Conservation (phyloP, 2,797 vertebrate genomes). For the Harpagifer antarcticus region DNA sequence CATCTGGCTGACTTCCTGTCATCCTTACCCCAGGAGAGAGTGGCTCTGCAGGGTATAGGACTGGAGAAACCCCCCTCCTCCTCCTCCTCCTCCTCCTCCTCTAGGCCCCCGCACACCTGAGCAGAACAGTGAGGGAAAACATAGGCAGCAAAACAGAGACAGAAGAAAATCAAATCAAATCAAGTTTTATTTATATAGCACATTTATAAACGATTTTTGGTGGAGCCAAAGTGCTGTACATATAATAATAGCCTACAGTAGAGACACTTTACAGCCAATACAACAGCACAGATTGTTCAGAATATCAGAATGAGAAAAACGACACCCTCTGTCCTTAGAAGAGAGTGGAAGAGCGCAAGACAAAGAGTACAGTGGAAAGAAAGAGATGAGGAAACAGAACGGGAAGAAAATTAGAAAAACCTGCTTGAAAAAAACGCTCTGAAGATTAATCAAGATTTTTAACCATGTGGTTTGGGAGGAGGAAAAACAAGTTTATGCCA, state of each 20-base stretch:
- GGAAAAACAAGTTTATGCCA: constrained; percentile 38
- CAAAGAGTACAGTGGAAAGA: constrained; percentile 30
- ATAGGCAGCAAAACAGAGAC: constrained; percentile 34
- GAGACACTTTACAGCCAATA: too few species aligned
- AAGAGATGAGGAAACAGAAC: constrained; percentile 17
- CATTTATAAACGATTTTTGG: too few species aligned
- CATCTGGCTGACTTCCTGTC: constrained; percentile 88
- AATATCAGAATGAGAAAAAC: too few species aligned
- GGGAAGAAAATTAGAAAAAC: constrained; percentile 30
- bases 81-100: constrained; percentile 35
- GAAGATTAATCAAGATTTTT: constrained; percentile 58
- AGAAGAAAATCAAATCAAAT: too few species aligned
- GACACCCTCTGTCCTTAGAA: too few species aligned
- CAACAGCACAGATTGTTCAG: too few species aligned
- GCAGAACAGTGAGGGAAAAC: constrained; percentile 60
- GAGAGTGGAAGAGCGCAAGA: constrained; percentile 11
- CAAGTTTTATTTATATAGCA: too few species aligned
- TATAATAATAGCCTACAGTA: too few species aligned
- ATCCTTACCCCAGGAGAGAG: constrained; percentile 80
- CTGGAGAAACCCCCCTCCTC: constrained; percentile 52
- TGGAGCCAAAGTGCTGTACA: too few species aligned
- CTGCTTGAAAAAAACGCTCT: constrained; percentile 19
- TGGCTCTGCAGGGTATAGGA: constrained; percentile 71
- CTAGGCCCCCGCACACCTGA: constrained; percentile 67
- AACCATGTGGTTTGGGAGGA: constrained; percentile 53